Evolutionary conservation across 1,140 invertebrate genomes (phyloP), one percentile per base, ranked within the genome.

Genomic region (Phocides pigmalion): DNA sequence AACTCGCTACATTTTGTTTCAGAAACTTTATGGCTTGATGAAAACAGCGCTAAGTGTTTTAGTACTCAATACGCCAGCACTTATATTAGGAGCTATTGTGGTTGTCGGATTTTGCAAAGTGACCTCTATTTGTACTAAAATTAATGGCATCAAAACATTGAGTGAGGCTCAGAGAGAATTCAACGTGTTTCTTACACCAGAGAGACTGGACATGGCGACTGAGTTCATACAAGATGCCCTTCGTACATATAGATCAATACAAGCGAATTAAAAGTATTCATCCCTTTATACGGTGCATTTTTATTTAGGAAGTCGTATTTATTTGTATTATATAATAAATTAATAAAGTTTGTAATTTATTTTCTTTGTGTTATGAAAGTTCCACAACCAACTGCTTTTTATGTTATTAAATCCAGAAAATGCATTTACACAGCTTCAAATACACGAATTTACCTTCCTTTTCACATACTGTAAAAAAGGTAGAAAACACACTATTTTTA

Each of bases 161-260:
- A n/a, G 32, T 3, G 65, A 70, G 16, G 58, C 63, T 0, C 20
- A 59, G 17, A 44, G 25, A 2, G 67, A 69, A 12, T 50, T 77
- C n/a, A 62, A 47, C 37, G 53, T 58, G 6, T 54, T 69, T 37
- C 37, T 68, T 1, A 74, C 67, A 4, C 50, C 72, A 35, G 70
- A 77, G 32, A 35, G 73, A 46, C 41, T 80, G 4, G 64, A 68
- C 5, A 62, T 51, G 37, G 70, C 67, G 1, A 54, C 68, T 1
- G 67, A 76, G 4, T 70, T 76, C 32, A 62, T 80, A 0, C 51
- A 72, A 64, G 68, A 50, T 1, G 75, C 72, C n/a, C 63, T 77
- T 14, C 62, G 62, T 14, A 75, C 67, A 39, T 76, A 71, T 42
- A 62, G 22, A 8, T 58, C 22, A 6, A 37, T 53, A 53, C 32